These are phyloP conservation scores for Thomomys bottae DNA, from an alignment of 2,113 vertebrate genomes.

Conservation along the genomic window DNA sequence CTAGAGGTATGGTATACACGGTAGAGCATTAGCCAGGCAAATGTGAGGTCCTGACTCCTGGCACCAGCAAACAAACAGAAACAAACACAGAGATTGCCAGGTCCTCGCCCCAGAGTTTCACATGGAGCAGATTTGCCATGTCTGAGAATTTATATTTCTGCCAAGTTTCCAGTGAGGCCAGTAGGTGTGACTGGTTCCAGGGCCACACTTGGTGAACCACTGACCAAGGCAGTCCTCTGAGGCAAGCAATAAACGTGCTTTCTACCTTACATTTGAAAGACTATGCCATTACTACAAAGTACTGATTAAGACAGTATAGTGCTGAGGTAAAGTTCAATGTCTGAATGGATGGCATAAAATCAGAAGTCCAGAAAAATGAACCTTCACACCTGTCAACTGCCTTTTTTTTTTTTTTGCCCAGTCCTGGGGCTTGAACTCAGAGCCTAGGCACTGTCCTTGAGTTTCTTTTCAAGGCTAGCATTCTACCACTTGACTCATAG, in stretches of 20 bases:
- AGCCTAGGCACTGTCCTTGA: no score
- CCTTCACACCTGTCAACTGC: not conserved
- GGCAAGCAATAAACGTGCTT: not conserved
- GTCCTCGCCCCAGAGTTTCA: not conserved
- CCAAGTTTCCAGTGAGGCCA: not conserved
- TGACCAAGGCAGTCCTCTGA: not conserved
- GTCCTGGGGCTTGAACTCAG: no score
- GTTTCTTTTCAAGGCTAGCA: no score
- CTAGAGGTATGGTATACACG: no score
- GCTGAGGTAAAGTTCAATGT: not conserved
- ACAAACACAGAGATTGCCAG: not conserved
- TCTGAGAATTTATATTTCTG: not conserved
- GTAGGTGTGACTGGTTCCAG: no score
- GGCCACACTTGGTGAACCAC: not conserved
- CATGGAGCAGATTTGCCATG: not conserved
- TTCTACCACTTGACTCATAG: no score
- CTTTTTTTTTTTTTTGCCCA: no score
- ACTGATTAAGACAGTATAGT: not conserved
- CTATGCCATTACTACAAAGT: not conserved
- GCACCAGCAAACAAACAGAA: no score
- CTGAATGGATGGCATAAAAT: not conserved
- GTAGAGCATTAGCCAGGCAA: no score
- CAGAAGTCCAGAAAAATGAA: not conserved
- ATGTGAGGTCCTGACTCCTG: no score
- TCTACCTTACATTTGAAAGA: not conserved